Evolutionary conservation across 2,113 vertebrate genomes (phyloP).

Genomic region (Stigmatopora argus): DNA sequence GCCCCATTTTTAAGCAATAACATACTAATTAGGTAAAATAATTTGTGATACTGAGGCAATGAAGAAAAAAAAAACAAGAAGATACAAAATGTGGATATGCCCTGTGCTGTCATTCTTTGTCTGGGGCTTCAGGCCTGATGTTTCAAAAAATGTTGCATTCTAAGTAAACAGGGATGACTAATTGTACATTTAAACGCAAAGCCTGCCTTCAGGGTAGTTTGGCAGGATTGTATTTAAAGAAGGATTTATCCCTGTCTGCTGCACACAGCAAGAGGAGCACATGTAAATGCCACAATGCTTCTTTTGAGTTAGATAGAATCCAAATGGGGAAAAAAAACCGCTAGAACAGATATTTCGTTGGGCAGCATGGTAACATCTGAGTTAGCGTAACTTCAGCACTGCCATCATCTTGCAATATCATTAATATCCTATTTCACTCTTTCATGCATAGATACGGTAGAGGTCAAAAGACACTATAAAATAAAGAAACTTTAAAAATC

Average conservation of each 20-base stretch:
- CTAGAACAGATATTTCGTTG: slow-evolving; percentile 18
- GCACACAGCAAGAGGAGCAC: slow-evolving; percentile 45
- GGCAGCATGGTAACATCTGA: too few species aligned
- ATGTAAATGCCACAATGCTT: slow-evolving; percentile 53
- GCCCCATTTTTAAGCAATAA: slow-evolving; percentile 17
- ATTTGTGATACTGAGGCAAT: too few species aligned
- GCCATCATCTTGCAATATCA: too few species aligned
- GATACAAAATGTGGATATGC: slow-evolving; percentile 28
- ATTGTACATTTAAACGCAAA: slow-evolving; percentile 74
- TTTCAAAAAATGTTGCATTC: slow-evolving; percentile 58
- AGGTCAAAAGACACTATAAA: too few species aligned
- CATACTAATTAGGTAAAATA: background rate
- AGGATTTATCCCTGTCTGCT: slow-evolving; percentile 64
- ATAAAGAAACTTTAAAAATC: too few species aligned
- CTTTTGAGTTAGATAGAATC: slow-evolving; percentile 30
- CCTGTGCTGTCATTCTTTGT: slow-evolving; percentile 22
- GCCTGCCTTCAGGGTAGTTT: slow-evolving; percentile 62
- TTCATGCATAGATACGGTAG: too few species aligned
- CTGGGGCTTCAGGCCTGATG: slow-evolving; percentile 41
- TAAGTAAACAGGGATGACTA: slow-evolving; percentile 67
- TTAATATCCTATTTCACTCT: too few species aligned
- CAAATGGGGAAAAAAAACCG: slow-evolving; percentile 25
- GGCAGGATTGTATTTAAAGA: slow-evolving; percentile 56
- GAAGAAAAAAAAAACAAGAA: slow-evolving; percentile 16
- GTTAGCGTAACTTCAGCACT: too few species aligned